Evolutionary conservation across 2,113 vertebrate genomes (phyloP), one percentile per base, ranked within the genome.

Genomic region (Takifugu flavidus): DNA sequence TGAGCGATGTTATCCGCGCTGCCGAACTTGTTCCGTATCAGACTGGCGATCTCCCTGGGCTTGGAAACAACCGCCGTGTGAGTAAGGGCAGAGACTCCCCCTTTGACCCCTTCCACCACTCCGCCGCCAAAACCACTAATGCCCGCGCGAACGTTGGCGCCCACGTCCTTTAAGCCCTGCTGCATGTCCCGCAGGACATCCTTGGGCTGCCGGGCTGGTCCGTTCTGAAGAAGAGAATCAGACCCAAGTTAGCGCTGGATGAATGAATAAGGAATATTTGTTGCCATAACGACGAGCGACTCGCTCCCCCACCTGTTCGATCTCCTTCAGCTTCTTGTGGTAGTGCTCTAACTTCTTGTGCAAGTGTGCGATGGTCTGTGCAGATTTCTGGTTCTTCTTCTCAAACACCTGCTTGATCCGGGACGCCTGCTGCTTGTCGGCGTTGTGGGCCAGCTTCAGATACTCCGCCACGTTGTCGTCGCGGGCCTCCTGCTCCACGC

Each of bases 311-410:
- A 55, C 91, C 92, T 98, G 96, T 85, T 99, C 96, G 1, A 96
- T 98, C 86, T 96, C 96, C 84, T 94, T 95, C 64, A 99, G 92
- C 84, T 98, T 96, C 87, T 91, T 94, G 85, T 95, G 96, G 87
- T 95, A 98, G 88, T 98, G 95, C 80, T 98, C 96, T 25, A 99
- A 89, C 65, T 99, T 99, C 88, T 98, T 98, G 91, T 99, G 95
- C 83, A 99, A 89, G 84, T 99, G 96, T 0, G 96, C 94, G 2
- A 99, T 98, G 72, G 94, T 97, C 91, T 98, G 96, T 0, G 97
- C 97, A 0, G 97, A 99, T 67, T 98, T 99, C 89, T 99, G 97
- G 80, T 99, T 99, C 90, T 99, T 99, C 91, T 99, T 98, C 91
- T 99, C 97, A 0, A 99, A 99, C 57, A 99, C 97, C 86, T 99